Percentiles rank a stretch among this genome's conserved stretches.
Evolutionary conservation across 2,888 invertebrate species (phyloP).

Genomic region (Trachelus stipa): DNA sequence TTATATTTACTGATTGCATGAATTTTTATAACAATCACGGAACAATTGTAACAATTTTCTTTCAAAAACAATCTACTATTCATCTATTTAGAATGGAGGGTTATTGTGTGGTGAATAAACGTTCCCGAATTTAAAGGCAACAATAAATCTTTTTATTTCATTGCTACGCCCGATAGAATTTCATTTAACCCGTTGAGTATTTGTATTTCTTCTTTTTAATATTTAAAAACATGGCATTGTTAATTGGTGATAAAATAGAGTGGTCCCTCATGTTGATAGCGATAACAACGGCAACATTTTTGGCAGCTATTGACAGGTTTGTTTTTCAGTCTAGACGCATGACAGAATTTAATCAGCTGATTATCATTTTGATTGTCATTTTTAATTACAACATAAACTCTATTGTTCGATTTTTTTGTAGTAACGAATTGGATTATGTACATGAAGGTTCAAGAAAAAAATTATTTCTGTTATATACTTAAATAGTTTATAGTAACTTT

Average conservation of each 20-base stretch:
- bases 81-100: too few species aligned
- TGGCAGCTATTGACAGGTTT: background rate
- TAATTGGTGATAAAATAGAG: too few species aligned
- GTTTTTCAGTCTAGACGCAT: background rate
- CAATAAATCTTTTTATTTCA: too few species aligned
- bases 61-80: background rate
- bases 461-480: background rate
- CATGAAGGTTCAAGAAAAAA: too few species aligned
- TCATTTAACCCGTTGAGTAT: too few species aligned
- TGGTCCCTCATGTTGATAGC: background rate
- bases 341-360: background rate
- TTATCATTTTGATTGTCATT: background rate
- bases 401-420: too few species aligned
- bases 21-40: background rate
- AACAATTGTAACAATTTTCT: background rate
- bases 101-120: too few species aligned
- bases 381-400: background rate
- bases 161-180: too few species aligned
- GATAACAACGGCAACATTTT: background rate
- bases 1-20: background rate
- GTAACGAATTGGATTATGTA: too few species aligned
- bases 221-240: too few species aligned
- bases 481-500: conserved; percentile 22
- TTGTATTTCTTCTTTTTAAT: too few species aligned
- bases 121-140: too few species aligned